These are phyloP conservation scores for Creontiades dilutus DNA, from an alignment of 2,888 invertebrate genomes.

Conservation along the genomic window DNA sequence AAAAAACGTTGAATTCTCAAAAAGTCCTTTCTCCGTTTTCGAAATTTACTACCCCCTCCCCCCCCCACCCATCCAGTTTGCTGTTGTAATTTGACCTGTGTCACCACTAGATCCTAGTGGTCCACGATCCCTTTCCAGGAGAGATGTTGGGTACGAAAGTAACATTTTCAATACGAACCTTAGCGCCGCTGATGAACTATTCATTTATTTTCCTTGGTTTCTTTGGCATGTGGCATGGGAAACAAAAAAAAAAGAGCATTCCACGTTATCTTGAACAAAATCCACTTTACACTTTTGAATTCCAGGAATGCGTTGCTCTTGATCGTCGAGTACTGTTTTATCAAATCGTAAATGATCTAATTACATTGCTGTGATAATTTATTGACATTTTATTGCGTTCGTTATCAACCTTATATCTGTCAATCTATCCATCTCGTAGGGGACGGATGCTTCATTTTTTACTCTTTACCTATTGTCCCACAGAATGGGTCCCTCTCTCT, in stretches of 20 bases:
- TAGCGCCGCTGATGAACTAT: neutral
- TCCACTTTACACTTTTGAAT: slow-evolving; percentile 49
- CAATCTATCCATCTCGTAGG: slow-evolving; percentile 18
- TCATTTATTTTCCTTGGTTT: neutral
- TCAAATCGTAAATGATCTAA: neutral
- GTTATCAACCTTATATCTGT: neutral
- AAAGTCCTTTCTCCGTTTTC: no score
- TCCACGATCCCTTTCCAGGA: neutral
- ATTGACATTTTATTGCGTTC: slow-evolving; percentile 48
- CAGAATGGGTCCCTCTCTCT: slow-evolving; percentile 33
- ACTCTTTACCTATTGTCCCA: slow-evolving; percentile 15
- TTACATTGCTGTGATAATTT: slow-evolving; percentile 55
- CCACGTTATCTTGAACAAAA: slow-evolving; percentile 62
- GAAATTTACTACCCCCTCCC: no score
- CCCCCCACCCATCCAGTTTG: no score
- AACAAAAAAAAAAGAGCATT: slow-evolving; percentile 42
- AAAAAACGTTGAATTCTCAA: no score
- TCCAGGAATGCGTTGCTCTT: slow-evolving; percentile 68
- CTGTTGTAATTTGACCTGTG: no score
- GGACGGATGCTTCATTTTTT: neutral
- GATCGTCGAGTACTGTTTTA: slow-evolving; percentile 53
- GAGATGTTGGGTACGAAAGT: slow-evolving; percentile 6
- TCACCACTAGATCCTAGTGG: neutral
- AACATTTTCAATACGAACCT: neutral
- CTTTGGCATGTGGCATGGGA: slow-evolving; percentile 48